These are phyloP conservation scores for Drosophila nr. perissopoda DNA, from an alignment of 2,888 invertebrate genomes.

Conservation along the genomic window DNA sequence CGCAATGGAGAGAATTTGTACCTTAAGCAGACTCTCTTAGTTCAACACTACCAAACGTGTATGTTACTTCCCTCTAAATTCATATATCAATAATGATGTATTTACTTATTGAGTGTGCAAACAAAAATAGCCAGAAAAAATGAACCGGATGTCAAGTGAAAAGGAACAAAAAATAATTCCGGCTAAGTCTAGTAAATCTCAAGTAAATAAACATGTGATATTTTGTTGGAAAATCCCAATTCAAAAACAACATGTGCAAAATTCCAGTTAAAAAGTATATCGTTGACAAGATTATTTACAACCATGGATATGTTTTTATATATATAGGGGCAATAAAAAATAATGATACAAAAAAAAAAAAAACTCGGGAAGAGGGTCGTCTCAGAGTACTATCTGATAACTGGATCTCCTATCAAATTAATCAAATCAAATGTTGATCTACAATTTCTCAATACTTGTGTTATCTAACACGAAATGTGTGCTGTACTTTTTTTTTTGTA, in stretches of 20 bases:
- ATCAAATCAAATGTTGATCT: conserved; percentile 27
- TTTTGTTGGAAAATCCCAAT: conserved; percentile 10
- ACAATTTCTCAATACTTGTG: conserved; percentile 8
- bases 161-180: not conserved
- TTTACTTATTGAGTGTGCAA: not conserved
- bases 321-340: conserved; percentile 19
- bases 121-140: not conserved
- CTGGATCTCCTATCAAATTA: conserved; percentile 35
- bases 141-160: not conserved
- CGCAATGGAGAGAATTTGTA: conserved; percentile 1
- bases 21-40: not conserved
- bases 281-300: conserved; percentile 29
- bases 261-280: conserved; percentile 13
- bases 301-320: conserved; percentile 11
- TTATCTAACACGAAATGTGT: conserved; percentile 19
- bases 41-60: not conserved
- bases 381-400: conserved; percentile 14
- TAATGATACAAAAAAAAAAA: conserved; percentile 8
- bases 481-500: not conserved
- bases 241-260: conserved; percentile 30
- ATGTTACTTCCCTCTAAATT: not conserved
- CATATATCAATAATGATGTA: not conserved
- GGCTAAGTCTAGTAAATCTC: not conserved
- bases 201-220: conserved; percentile 8
- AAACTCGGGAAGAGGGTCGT: not conserved